Percentiles rank a stretch among this genome's conserved stretches.
Evolutionary conservation across 2,113 vertebrate species (phyloP).

Genomic region (Mesembrinibis cayennensis): DNA sequence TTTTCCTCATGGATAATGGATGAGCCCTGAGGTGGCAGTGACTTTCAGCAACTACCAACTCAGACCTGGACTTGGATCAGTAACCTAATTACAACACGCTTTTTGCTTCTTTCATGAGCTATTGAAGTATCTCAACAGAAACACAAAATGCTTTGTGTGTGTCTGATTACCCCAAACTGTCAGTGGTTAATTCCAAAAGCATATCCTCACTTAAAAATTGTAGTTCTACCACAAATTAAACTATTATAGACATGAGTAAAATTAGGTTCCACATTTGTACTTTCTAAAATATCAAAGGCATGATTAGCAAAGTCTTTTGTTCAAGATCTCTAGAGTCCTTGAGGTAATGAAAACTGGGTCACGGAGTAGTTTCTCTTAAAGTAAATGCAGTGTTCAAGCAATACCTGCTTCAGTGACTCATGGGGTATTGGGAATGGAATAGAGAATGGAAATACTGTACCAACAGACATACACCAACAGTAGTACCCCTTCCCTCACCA

Average conservation of each 20-base stretch:
- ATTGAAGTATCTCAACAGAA: not conserved
- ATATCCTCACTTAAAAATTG: not conserved
- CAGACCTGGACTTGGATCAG: conserved; percentile 1
- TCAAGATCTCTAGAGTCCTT: conserved; percentile 60
- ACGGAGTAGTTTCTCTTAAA: conserved; percentile 8
- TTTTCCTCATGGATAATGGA: conserved; percentile 25
- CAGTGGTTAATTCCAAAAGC: conserved; percentile 9
- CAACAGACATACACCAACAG: not conserved
- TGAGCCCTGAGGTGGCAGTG: conserved; percentile 10
- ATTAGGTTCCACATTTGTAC: conserved; percentile 65
- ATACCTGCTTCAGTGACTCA: conserved; percentile 1
- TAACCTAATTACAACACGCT: not conserved
- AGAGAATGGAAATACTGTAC: not conserved
- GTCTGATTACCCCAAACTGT: not conserved
- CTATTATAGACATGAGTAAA: conserved; percentile 40
- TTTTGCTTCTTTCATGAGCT: not conserved
- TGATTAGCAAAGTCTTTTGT: conserved; percentile 62
- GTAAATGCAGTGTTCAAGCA: not conserved
- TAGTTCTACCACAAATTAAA: conserved; percentile 49
- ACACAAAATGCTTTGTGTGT: not conserved
- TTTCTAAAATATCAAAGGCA: conserved; percentile 75
- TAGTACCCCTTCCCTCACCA: not conserved
- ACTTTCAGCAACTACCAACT: conserved; percentile 11
- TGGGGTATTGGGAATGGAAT: not conserved
- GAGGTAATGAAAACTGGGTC: conserved; percentile 33